Percentiles rank a stretch among this genome's conserved stretches.
Evolutionary conservation across 2,888 invertebrate species (phyloP).

Genomic region (Trichopria drosophilae): DNA sequence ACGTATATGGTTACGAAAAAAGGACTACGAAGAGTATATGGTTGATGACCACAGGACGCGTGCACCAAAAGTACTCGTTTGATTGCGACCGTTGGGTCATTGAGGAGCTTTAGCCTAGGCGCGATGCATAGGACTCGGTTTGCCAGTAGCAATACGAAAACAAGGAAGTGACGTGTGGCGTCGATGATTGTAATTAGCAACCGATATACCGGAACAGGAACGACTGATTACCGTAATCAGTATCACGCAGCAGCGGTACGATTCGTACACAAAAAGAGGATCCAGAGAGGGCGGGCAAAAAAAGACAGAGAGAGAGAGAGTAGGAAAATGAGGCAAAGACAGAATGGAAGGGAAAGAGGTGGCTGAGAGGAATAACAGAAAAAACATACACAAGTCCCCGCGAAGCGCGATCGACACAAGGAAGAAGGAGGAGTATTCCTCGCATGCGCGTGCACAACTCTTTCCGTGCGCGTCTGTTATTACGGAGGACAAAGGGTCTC

Average conservation of each 20-base stretch:
- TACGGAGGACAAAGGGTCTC: constrained; percentile 57
- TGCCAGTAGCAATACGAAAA: too few relatives aligned
- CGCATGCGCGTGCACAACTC: constrained; percentile 52
- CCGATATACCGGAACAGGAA: constrained; percentile 56
- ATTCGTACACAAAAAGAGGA: constrained; percentile 37
- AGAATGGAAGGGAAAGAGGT: constrained; percentile 14
- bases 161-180: constrained; percentile 55
- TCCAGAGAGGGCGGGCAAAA: constrained; percentile 5
- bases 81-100: too few relatives aligned
- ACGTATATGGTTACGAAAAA: too few relatives aligned
- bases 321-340: constrained; percentile 6
- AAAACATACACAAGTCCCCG: constrained; percentile 33
- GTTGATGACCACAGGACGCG: too few relatives aligned
- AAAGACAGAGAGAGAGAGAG: constrained; percentile 8
- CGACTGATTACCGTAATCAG: constrained; percentile 58
- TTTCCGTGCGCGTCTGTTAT: constrained; percentile 56
- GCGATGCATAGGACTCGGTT: too few relatives aligned
- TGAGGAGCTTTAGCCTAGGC: too few relatives aligned
- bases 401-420: constrained; percentile 39
- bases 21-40: too few relatives aligned
- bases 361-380: constrained; percentile 38
- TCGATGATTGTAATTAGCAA: constrained; percentile 58
- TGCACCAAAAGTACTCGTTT: too few relatives aligned
- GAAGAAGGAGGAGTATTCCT: constrained; percentile 40
- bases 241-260: constrained; percentile 49